These are phyloP conservation scores for Mormyrops boulengeri DNA, from an alignment of 2,797 vertebrate genomes.

Conservation along the genomic window DNA sequence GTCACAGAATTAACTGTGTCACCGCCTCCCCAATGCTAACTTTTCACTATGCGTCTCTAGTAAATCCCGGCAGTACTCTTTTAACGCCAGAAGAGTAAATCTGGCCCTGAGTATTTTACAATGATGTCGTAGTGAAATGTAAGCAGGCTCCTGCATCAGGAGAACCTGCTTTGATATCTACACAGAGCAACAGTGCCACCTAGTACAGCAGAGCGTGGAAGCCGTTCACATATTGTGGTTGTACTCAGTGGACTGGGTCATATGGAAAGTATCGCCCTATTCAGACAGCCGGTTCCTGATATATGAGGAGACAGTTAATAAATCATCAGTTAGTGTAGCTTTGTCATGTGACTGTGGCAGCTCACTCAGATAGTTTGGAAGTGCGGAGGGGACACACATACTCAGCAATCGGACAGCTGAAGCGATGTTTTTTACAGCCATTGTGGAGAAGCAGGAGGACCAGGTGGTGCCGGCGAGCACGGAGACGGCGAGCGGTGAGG, in stretches of 20 bases:
- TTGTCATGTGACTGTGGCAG: not conserved
- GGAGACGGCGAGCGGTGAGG: slow-evolving; percentile 44
- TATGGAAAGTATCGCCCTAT: not conserved
- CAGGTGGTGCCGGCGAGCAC: slow-evolving; percentile 26
- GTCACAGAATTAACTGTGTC: not conserved
- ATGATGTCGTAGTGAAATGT: not conserved
- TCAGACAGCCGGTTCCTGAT: not conserved
- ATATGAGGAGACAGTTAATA: not conserved
- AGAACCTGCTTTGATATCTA: not conserved
- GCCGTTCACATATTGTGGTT: not conserved
- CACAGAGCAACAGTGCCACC: slow-evolving; percentile 67
- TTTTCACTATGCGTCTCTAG: not conserved
- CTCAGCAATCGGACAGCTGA: not conserved
- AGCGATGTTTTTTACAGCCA: slow-evolving; percentile 36
- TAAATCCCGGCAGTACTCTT: not conserved
- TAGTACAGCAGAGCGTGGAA: slow-evolving; percentile 41
- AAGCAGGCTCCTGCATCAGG: not conserved
- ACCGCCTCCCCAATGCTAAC: not conserved
- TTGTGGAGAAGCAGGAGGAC: slow-evolving; percentile 54
- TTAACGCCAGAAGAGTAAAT: not conserved
- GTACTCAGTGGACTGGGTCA: not conserved
- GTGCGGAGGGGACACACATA: not conserved
- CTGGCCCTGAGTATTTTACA: not conserved
- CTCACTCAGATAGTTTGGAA: not conserved
- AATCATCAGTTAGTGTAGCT: not conserved